phyloP scores from a whole-genome alignment of 2,797 vertebrate species.

The Notamacropus eugenii region DNA sequence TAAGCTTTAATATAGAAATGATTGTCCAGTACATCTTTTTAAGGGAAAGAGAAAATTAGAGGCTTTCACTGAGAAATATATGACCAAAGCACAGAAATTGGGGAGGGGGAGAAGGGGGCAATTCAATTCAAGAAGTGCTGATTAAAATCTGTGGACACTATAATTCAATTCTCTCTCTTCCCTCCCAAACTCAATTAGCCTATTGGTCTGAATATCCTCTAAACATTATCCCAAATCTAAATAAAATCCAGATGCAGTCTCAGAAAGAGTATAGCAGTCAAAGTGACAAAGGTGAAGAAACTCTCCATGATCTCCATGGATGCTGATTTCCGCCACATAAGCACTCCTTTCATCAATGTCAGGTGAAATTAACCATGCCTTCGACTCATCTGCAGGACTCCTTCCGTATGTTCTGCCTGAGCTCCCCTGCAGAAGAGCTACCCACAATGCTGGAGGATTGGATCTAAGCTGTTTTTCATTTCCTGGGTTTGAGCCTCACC shows the following conservation, averaged over 20 bases:
- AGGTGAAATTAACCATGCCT: background rate
- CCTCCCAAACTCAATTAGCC: constrained; percentile 11
- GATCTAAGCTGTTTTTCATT: background rate
- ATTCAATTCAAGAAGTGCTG: constrained; percentile 17
- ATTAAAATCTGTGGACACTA: constrained; percentile 12
- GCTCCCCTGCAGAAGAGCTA: background rate
- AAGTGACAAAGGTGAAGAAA: background rate
- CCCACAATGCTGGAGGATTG: background rate
- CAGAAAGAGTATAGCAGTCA: background rate
- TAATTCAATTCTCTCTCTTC: constrained; percentile 17
- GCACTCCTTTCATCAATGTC: background rate
- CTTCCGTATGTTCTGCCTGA: background rate
- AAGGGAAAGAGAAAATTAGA: background rate
- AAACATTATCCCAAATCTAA: constrained; percentile 53
- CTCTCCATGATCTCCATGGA: background rate
- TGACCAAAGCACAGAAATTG: constrained; percentile 34
- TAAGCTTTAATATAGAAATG: background rate
- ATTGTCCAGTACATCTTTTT: background rate
- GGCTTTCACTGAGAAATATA: constrained; percentile 21
- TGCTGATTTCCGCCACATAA: background rate
- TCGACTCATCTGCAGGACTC: background rate
- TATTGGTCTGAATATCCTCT: background rate
- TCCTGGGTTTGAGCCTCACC: background rate
- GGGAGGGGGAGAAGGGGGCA: background rate
- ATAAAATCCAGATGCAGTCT: background rate